Evolutionary conservation across 2,888 invertebrate species (phyloP).

Genomic region (Caenorhabditis wallacei): DNA sequence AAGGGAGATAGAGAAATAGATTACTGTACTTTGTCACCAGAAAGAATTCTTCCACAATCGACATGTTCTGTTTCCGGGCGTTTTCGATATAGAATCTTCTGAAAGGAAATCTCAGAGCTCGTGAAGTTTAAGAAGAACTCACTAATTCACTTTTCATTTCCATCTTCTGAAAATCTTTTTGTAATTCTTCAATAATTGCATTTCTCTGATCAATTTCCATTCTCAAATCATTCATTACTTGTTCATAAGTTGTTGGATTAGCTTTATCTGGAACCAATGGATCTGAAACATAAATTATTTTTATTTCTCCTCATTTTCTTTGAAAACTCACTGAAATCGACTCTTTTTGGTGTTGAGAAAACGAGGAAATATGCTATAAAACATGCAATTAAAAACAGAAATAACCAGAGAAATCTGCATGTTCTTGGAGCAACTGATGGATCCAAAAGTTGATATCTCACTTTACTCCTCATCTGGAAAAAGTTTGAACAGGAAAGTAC

Average conservation of each 20-base stretch:
- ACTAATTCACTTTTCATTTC: slow-evolving; percentile 36
- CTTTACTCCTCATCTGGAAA: slow-evolving; percentile 55
- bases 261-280: slow-evolving; percentile 9
- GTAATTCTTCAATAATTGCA: slow-evolving; percentile 41
- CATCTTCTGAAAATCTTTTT: slow-evolving; percentile 33
- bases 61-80: slow-evolving; percentile 57
- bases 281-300: slow-evolving; percentile 9
- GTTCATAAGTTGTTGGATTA: slow-evolving; percentile 51
- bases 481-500: neutral
- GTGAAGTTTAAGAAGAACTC: neutral
- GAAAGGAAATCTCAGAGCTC: neutral
- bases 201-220: slow-evolving; percentile 46
- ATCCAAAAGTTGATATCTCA: slow-evolving; percentile 54
- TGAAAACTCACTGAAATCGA: slow-evolving; percentile 18
- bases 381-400: slow-evolving; percentile 4
- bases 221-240: slow-evolving; percentile 47
- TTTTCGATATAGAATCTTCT: slow-evolving; percentile 24
- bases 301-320: too few species aligned
- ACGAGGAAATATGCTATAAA: slow-evolving; percentile 5
- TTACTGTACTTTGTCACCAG: slow-evolving; percentile 40
- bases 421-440: slow-evolving; percentile 12
- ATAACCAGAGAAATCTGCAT: slow-evolving; percentile 14
- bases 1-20: too few species aligned
- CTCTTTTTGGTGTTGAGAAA: neutral
- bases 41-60: slow-evolving; percentile 48